Percentiles rank a stretch among this genome's conserved stretches.
Conservation (phyloP, 2,888 invertebrate genomes). For the Desoria tigrina region DNA sequence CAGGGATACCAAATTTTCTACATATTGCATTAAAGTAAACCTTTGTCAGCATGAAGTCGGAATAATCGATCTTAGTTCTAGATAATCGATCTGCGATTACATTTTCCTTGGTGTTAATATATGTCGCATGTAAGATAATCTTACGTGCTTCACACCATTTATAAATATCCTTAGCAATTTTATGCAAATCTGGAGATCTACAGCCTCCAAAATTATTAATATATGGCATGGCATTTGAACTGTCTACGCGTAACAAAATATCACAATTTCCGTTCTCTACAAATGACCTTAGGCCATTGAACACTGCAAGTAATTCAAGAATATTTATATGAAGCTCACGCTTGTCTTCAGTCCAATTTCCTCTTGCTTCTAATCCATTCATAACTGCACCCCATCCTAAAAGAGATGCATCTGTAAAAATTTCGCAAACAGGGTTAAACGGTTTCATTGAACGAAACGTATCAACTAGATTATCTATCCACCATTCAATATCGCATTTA, state of each 20-base stretch:
- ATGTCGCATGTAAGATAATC: too few species aligned
- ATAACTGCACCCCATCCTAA: conserved; percentile 12
- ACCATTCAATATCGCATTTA: conserved; percentile 11
- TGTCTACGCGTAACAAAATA: conserved; percentile 15
- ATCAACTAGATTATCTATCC: neutral
- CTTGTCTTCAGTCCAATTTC: neutral
- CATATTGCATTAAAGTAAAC: too few species aligned
- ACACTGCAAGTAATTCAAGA: conserved; percentile 12
- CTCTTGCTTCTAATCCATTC: neutral
- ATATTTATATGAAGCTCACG: conserved; percentile 2
- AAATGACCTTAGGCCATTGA: neutral
- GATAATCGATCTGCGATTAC: too few species aligned
- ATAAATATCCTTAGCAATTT: neutral
- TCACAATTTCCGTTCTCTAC: neutral
- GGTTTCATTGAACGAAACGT: neutral
- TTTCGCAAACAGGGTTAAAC: neutral
- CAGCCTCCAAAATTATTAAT: conserved; percentile 21
- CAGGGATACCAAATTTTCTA: conserved; percentile 19
- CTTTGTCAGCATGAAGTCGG: too few species aligned
- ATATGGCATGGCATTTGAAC: conserved; percentile 2
- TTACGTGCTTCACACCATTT: too few species aligned
- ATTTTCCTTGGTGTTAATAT: too few species aligned
- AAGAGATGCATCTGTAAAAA: conserved; percentile 2
- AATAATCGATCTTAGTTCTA: too few species aligned
- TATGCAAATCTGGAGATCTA: neutral